Percentiles rank a stretch among this genome's conserved stretches.
Conservation (phyloP, 2,888 invertebrate genomes). For the Euclidia mi region DNA sequence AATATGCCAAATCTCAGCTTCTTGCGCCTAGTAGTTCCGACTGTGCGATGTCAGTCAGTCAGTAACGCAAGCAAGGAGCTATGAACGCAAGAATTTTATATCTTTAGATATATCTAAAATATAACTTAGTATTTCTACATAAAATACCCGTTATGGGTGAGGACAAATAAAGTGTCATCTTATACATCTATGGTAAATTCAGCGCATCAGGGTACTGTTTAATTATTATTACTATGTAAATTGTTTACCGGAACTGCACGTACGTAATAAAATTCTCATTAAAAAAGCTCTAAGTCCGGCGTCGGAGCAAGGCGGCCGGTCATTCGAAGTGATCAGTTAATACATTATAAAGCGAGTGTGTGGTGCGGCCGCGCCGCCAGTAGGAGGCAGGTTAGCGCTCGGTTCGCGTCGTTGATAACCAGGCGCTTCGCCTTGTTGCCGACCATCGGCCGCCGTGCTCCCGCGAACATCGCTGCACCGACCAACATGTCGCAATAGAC, state of each 20-base stretch:
- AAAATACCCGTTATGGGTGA: no score
- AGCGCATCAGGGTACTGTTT: no score
- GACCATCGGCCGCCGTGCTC: conserved; percentile 61
- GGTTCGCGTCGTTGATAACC: conserved; percentile 72
- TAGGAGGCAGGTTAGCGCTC: conserved; percentile 79
- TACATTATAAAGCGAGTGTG: conserved; percentile 46
- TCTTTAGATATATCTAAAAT: no score
- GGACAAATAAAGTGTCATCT: no score
- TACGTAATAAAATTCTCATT: conserved; percentile 18
- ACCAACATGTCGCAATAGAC: conserved; percentile 71
- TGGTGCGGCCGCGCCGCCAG: conserved; percentile 77
- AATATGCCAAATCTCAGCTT: no score
- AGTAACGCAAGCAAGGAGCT: no score
- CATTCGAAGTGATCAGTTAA: conserved; percentile 8
- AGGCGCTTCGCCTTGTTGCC: conserved; percentile 77
- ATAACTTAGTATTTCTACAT: no score
- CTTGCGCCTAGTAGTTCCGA: no score
- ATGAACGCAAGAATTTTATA: no score
- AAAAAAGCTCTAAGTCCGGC: conserved; percentile 11
- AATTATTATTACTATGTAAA: conserved; percentile 26
- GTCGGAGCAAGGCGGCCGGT: neutral
- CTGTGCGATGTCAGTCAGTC: no score
- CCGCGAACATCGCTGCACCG: conserved; percentile 61
- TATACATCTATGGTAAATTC: no score
- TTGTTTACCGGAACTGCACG: conserved; percentile 35